phyloP scores from a whole-genome alignment of 2,888 invertebrate species.

The Rhaphigaster nebulosa region DNA sequence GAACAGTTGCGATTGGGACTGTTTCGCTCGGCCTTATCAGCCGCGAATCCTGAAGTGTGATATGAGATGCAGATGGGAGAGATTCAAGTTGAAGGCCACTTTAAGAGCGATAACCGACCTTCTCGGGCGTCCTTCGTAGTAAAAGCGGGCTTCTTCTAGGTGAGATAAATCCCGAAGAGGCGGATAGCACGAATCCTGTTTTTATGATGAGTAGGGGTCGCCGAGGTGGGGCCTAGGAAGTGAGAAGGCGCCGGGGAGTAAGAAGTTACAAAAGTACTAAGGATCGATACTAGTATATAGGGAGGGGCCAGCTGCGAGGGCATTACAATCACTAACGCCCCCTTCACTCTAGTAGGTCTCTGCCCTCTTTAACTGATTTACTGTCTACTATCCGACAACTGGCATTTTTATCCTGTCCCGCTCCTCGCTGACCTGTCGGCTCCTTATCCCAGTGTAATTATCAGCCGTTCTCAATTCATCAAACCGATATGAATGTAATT shows the following conservation, averaged over 20 bases:
- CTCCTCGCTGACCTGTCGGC: neutral
- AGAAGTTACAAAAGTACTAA: constrained; percentile 66
- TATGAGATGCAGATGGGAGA: neutral
- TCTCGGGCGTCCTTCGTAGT: constrained; percentile 6
- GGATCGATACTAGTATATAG: constrained; percentile 63
- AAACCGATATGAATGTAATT: neutral
- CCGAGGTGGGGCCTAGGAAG: constrained; percentile 59
- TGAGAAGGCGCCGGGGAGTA: constrained; percentile 65
- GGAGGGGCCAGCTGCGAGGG: constrained; percentile 47
- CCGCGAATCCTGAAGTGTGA: neutral
- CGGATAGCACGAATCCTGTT: constrained; percentile 44
- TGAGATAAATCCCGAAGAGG: neutral
- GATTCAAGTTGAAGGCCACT: constrained; percentile 13
- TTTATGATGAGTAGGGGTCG: constrained; percentile 59
- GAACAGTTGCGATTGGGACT: neutral
- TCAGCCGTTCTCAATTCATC: neutral
- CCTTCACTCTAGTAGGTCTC: constrained; percentile 41
- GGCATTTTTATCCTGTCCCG: neutral
- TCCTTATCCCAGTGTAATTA: neutral
- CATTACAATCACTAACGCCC: constrained; percentile 55
- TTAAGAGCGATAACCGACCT: constrained; percentile 27
- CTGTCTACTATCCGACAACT: neutral
- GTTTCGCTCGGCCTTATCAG: neutral
- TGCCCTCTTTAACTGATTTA: neutral
- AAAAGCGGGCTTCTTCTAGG: neutral